Base-by-base conservation (phyloP, 2,113 vertebrate genomes). In the Eupsittula cactorum region DNA sequence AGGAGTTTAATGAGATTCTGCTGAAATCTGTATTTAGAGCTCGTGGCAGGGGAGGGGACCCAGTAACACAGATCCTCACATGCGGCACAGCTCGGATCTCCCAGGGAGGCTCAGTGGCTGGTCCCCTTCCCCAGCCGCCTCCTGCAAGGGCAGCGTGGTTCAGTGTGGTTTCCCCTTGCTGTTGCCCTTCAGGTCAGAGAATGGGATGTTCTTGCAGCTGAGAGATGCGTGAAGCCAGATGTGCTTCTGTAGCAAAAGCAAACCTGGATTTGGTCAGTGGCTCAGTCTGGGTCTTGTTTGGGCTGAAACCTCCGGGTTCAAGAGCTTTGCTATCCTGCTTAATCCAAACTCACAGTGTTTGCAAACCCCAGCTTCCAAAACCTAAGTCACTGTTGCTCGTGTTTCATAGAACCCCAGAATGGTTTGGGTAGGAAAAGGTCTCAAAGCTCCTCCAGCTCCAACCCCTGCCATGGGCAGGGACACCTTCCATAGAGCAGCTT, bases 11-110 rank as follows among this genome's bases (percentile, higher is more conserved):
- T 68, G 92, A 93, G 96, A 1, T 60, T 23, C 29, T 50, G 53
- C 77, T 50, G 82, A 6, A 24, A 13, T 18, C 6, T 63, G 78
- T 77, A 95, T 94, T 9, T 86, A 29, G 93, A 69, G 90, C 90
- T 93, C 9, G 88, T 20, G 57, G 78, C 96, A 95, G 82, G 96
- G 96, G 96, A 96, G 57, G 11, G 95, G 90, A 93, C 95, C 95
- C 90, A 94, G 4, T 85, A 28, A 95, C 96, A 93, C 92, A 95
- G 62, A 96, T 94, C 85, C 69, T 53, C 8, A 2, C 16, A 3
- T 1, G 12, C 2, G 1, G 67, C n/a, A 25, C 23, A 2, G 67
- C 37, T 23, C 18, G 1, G 11, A 11, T 19, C 12, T 20, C 20
- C 75, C 23, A 6, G 67, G 62, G 33, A 39, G 13, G 44, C 47